Percentiles rank a stretch among this genome's conserved stretches.
Conservation (phyloP, 1,140 invertebrate genomes). For the Drosophila elegans region DNA sequence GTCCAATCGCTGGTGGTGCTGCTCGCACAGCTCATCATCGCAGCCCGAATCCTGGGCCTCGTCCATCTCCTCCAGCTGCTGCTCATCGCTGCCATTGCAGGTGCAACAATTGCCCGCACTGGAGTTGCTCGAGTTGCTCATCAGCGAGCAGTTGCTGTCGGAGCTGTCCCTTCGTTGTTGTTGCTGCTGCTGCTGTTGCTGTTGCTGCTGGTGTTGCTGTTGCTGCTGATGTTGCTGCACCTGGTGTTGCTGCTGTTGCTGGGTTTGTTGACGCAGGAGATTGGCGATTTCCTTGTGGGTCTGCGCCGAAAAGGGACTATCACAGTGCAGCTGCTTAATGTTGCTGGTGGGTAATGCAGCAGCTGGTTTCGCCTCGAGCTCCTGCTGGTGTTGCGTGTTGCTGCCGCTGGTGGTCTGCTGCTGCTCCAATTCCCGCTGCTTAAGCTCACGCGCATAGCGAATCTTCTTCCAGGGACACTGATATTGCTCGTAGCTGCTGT, state of each 20-base stretch:
- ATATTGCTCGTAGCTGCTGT: constrained; percentile 73
- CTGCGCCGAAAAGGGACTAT: constrained; percentile 76
- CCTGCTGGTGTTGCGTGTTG: constrained; percentile 26
- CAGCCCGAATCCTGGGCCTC: constrained; percentile 86
- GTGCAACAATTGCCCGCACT: constrained; percentile 69
- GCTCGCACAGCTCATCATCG: constrained; percentile 86
- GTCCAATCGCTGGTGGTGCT: constrained; percentile 70
- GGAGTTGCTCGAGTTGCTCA: constrained; percentile 77
- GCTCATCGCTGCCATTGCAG: constrained; percentile 59
- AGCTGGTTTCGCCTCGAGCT: constrained; percentile 33
- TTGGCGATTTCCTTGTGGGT: constrained; percentile 82
- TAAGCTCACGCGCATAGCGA: constrained; percentile 79
- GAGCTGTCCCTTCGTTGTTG: constrained; percentile 81
- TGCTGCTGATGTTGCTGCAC: constrained; percentile 54
- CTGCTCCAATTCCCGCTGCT: constrained; percentile 74
- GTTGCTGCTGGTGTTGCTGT: constrained; percentile 40
- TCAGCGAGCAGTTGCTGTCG: constrained; percentile 80
- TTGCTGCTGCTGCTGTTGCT: constrained; percentile 65
- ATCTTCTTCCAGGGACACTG: constrained; percentile 84
- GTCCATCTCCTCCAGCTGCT: constrained; percentile 75
- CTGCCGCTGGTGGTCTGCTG: constrained; percentile 30
- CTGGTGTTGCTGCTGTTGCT: constrained; percentile 56
- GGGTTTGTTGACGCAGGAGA: constrained; percentile 72
- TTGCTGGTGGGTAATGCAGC: constrained; percentile 53
- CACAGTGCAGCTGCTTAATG: constrained; percentile 74